Base-by-base conservation (phyloP, 2,113 vertebrate genomes). In the Pipa parva region DNA sequence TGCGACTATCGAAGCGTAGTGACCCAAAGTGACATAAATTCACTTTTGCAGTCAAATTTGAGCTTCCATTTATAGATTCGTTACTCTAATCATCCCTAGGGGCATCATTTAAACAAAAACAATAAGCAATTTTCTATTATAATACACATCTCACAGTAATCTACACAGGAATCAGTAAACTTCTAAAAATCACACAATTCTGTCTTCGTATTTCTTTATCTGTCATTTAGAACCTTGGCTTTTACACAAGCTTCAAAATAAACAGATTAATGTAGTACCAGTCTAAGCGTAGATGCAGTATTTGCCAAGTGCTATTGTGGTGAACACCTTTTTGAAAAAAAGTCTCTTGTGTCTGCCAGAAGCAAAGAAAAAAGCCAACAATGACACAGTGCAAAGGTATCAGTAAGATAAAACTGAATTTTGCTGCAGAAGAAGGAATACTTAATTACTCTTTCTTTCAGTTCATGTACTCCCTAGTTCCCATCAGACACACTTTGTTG, bases 401-500 rank as follows among this genome's bases (percentile, higher is more conserved):
- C 50, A 27, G 24, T 7, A n/a, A 20, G 27, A 51, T 13, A 21
- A 37, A 5, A 63, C 13, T 17, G 22, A 11, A 10, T n/a, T n/a
- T 2, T 18, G 25, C 3, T 17, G 36, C 18, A 11, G 29, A 22
- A 36, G 24, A 39, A 17, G 27, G 28, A 4, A 28, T 2, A 42
- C 54, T 52, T 49, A 63, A 63, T 63, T 52, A 63, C 21, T 26
- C 22, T 29, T 26, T 36, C 21, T n/a, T 62, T 24, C 31, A n/a
- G n/a, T 63, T 51, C 15, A 7, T 27, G 22, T n/a, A 33, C 18
- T 63, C 49, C 11, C 22, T 21, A 12, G 33, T n/a, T 49, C 62
- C 37, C 36, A 52, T 54, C 62, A 54, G 51, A 49, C 24, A 51
- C 61, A 63, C 62, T 63, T 50, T 52, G 49, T 17, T 54, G 62